Evolutionary conservation across 2,113 vertebrate genomes (phyloP).

Genomic region (Xiphias gladius): DNA sequence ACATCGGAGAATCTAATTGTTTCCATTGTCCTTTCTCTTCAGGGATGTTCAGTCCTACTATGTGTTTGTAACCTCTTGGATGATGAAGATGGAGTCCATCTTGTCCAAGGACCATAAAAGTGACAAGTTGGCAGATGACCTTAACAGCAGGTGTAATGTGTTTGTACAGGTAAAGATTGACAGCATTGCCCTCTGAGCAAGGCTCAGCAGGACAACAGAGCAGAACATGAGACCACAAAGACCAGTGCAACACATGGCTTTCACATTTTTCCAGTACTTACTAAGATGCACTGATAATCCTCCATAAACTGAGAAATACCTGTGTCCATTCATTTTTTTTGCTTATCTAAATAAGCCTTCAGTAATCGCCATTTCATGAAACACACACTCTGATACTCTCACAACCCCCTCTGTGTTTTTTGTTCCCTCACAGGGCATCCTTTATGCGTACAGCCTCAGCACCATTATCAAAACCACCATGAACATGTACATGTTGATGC

Average conservation of each 20-base stretch:
- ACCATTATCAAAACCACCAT: constrained; percentile 97
- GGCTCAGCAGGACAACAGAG: not conserved
- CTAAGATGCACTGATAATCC: not conserved
- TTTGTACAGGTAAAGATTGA: constrained; percentile 92
- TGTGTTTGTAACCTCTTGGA: constrained; percentile 98
- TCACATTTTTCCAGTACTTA: not conserved
- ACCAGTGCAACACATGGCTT: not conserved
- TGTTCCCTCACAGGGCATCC: constrained; percentile 89
- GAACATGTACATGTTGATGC: constrained; percentile 98
- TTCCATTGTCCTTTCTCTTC: constrained; percentile 47
- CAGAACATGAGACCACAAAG: not conserved
- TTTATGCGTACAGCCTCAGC: constrained; percentile 96
- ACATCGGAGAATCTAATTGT: not conserved
- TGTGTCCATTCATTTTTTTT: not conserved
- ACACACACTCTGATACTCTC: too few relatives aligned
- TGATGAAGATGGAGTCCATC: constrained; percentile 99
- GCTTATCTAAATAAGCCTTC: not conserved
- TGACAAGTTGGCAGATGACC: constrained; percentile 93
- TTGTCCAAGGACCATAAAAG: constrained; percentile 91
- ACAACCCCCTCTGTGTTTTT: not conserved
- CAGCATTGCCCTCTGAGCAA: too few relatives aligned
- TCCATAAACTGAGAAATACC: not conserved
- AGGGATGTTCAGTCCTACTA: constrained; percentile 99
- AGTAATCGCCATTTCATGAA: not conserved
- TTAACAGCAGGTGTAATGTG: constrained; percentile 93